Conservation (phyloP, 64 coral and sea anemone genomes). For the Stichodactyla mertensii region DNA sequence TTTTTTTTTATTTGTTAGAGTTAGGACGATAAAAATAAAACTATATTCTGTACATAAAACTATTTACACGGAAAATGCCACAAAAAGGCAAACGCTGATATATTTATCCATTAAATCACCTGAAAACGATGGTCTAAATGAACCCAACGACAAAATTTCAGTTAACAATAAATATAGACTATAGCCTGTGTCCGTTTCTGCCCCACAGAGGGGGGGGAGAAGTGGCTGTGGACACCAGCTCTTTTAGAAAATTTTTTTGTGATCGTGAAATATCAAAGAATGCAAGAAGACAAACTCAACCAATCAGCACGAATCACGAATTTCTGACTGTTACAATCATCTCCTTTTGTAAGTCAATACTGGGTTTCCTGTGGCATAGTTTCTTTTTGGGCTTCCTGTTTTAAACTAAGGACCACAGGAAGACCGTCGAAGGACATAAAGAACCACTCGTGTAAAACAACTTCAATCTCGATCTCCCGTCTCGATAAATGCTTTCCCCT, state of each 20-base stretch:
- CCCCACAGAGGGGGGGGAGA: too few relatives aligned
- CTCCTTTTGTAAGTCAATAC: too few relatives aligned
- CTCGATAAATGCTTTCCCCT: not conserved
- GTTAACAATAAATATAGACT: not conserved
- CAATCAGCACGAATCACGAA: too few relatives aligned
- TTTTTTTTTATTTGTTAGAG: not conserved
- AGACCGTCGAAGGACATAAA: not conserved
- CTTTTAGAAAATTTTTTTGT: too few relatives aligned
- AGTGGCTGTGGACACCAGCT: too few relatives aligned
- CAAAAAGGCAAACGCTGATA: not conserved
- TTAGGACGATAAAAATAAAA: conserved; percentile 1
- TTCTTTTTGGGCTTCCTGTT: not conserved
- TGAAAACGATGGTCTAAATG: not conserved
- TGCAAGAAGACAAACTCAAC: too few relatives aligned
- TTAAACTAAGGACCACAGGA: not conserved
- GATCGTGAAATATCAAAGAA: too few relatives aligned
- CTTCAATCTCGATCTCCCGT: not conserved
- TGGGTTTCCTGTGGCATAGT: too few relatives aligned
- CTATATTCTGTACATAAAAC: not conserved
- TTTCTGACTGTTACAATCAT: too few relatives aligned
- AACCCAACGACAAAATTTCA: not conserved
- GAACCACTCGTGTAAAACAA: not conserved
- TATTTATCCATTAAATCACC: not conserved
- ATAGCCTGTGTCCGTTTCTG: too few relatives aligned
- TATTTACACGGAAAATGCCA: not conserved